Conservation (phyloP, 2,797 vertebrate species). For the Acipenser ruthenus region DNA sequence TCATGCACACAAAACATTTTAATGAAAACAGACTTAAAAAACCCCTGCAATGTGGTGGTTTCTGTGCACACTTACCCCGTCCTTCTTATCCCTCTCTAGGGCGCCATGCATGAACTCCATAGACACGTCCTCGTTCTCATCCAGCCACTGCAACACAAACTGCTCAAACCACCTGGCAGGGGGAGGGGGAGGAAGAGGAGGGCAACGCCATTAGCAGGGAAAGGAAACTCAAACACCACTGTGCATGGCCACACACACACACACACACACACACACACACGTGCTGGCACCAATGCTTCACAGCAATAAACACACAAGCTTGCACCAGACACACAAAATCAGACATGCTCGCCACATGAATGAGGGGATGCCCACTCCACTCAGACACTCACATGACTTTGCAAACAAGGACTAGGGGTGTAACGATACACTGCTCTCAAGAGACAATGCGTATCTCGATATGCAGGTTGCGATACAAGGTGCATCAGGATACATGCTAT, state of each 20-base stretch:
- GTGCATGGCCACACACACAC: neutral
- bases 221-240: constrained; percentile 12
- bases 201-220: neutral
- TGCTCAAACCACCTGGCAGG: constrained; percentile 83
- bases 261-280: neutral
- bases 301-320: neutral
- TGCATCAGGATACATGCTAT: too few relatives aligned
- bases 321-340: neutral
- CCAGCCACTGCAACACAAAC: constrained; percentile 94
- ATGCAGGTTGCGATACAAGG: too few relatives aligned
- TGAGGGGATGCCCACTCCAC: too few relatives aligned
- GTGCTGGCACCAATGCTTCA: neutral
- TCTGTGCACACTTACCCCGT: constrained; percentile 69
- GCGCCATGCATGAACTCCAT: constrained; percentile 94
- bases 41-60: neutral
- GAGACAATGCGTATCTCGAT: too few relatives aligned
- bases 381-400: too few relatives aligned
- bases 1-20: too few relatives aligned
- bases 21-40: too few relatives aligned
- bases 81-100: constrained; percentile 94
- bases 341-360: too few relatives aligned
- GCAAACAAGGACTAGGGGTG: too few relatives aligned
- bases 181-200: neutral
- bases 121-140: constrained; percentile 94
- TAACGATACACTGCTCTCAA: too few relatives aligned